Evolutionary conservation across 2,113 vertebrate genomes (phyloP), one percentile per base, ranked within the genome.

Genomic region (Trematocara macrostoma): DNA sequence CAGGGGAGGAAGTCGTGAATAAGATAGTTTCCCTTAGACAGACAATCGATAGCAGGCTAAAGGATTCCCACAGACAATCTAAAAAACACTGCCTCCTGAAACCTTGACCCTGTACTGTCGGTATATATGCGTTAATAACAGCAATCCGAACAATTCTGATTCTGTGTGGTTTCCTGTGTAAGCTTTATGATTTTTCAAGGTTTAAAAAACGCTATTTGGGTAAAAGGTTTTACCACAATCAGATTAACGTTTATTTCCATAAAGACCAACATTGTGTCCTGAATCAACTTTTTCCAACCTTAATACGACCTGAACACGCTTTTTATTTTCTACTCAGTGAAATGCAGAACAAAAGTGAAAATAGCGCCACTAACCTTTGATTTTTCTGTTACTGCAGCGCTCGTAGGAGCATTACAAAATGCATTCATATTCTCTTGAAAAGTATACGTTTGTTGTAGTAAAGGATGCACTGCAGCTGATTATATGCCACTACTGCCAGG

Each of bases 31-130:
- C 55, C 53, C 79, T 84, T 42, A 47, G 91, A 93, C 86, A 89
- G 86, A 81, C 67, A 84, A 95, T 94, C 93, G 83, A 96, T 96
- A 91, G 52, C 18, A 61, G 94, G 87, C 78, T 82, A 90, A 94
- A 83, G 61, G 59, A 95, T 95, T 89, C 90, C 89, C 92, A 92
- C 89, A 91, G 93, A 90, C 53, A 79, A 79, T 86, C 88, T 87
- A 74, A 76, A 82, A 95, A 95, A 92, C 90, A 52, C 59, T 78
- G 91, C 83, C 85, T 88, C 55, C 87, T 85, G 80, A 93, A 95
- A 91, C 94, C 91, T 93, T 92, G 74, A 91, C 89, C 90, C 87
- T 51, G 47, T 84, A 88, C 91, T 82, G 59, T 79, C 83, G 89
- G 64, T 59, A 89, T 57, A 52, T 90, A 88, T 92, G 74, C 69